Base-by-base conservation (phyloP, 2,888 invertebrate species). In the Xanthorhoe designata region DNA sequence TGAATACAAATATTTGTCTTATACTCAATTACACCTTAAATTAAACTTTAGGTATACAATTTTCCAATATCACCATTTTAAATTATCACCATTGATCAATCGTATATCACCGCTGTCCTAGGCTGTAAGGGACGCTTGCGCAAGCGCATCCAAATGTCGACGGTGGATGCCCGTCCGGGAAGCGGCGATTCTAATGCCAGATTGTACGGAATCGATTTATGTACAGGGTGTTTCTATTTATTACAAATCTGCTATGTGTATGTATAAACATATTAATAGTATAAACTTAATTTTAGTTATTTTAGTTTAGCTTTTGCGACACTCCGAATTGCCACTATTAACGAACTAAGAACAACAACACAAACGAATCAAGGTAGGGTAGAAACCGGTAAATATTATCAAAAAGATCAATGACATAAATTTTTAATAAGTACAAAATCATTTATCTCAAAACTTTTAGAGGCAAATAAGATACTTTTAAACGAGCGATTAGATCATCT, bases 111-210 rank as follows among this genome's bases (percentile, higher is more conserved):
- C 13, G 42, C 7, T 17, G 51, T 24, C 19, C 19, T n/a, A 51
- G 24, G 19, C 19, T n/a, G 15, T 50, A 47, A 60, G 29, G 53
- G 45, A 49, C 47, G 18, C 32, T 68, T 67, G 63, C 63, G 69
- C 66, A 69, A 67, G 49, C 61, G 68, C 64, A 69, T 70, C 69
- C 66, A 61, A 68, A 32, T 53, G 65, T 38, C 58, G 68, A 47
- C 59, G 59, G 74, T 76, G 77, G 80, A 75, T 73, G 75, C 71
- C 70, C 86, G 83, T 87, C 88, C 90, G 88, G 89, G 88, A 88
- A 82, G 80, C 80, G 74, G 66, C 83, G 87, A 84, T 83, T 86
- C 79, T 84, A 89, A 86, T 82, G 75, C 75, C 76, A 80, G 80
- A 82, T 82, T 81, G 77, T 78, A 77, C 35, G 32, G 49, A 35